Base-by-base conservation (phyloP, 2,797 vertebrate genomes). In the Craterocephalus amniculus region DNA sequence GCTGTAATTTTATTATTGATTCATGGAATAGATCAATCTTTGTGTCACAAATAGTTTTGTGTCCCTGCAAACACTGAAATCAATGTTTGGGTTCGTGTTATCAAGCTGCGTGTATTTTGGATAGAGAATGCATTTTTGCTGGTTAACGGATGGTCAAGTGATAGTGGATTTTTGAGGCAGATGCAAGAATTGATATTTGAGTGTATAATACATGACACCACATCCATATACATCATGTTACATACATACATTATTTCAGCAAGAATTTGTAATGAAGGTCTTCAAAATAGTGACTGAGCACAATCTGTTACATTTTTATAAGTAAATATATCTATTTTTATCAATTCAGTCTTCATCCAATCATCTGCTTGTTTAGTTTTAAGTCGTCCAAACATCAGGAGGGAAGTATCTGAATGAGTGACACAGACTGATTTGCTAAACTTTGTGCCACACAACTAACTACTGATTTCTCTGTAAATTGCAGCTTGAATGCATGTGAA, bases 1-100 rank as follows among this genome's bases (percentile, higher is more conserved):
- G 56, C 36, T 76, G 58, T 61, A 52, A 2, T 81, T 75, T 63
- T 56, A 31, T 67, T 40, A 58, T 59, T 27, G 65, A 57, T 76
- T 65, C 49, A 64, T 64, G 49, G 56, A 35, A 66, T 14, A 63
- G 35, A 79, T 76, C 49, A 56, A 64, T 68, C 34, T 35, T 58
- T 29, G 22, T 52, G 29, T n/a, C 29, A 56, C 24, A 5, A 24
- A 51, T 64, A 36, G 43, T 51, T 40, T 40, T 7, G 18, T 29
- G 31, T 52, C 57, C 27, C 16, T 40, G 2, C n/a, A 54, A 27
- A 7, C 45, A n/a, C 11, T 40, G 26, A 49, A 72, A 72, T 72
- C 70, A 59, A 43, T 52, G 49, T 34, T 40, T 59, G 32, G 36
- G 36, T 67, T 58, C 24, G 32, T 26, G 27, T 54, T 65, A 32